A percentile compares a stretch with the other conserved stretches of the same genome.
Evolutionary conservation across 1,140 invertebrate genomes (phyloP).

Genomic region (Chironomus striatipennis): DNA sequence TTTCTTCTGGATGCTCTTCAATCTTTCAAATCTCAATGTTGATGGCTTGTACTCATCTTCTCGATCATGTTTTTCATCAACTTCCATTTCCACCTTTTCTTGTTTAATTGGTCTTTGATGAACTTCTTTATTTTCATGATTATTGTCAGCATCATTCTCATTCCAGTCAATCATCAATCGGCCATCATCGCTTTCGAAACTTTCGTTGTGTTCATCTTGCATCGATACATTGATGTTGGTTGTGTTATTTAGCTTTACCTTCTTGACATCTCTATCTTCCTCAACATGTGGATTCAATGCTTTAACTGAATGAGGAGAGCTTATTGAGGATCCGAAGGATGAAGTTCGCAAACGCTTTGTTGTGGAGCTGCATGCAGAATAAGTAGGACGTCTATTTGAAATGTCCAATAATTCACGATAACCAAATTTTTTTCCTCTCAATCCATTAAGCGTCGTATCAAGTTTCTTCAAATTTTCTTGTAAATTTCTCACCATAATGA

Average conservation of each 20-base stretch:
- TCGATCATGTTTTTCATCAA: not conserved
- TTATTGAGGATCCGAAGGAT: not conserved
- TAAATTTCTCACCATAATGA: not conserved
- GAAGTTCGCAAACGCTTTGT: not conserved
- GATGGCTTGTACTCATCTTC: not conserved
- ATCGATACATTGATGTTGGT: not conserved
- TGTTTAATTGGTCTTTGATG: not conserved
- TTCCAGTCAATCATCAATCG: not conserved
- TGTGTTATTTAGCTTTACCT: not conserved
- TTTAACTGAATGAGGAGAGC: not conserved
- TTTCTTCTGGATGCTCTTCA: not conserved
- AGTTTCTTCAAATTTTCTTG: not conserved
- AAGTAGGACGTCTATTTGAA: not conserved
- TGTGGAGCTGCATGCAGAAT: not conserved
- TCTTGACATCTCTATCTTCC: not conserved
- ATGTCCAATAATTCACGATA: not conserved
- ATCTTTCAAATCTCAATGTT: not conserved
- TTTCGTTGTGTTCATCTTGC: not conserved
- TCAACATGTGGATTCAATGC: not conserved
- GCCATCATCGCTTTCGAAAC: not conserved
- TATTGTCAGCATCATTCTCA: not conserved
- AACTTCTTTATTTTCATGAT: not conserved
- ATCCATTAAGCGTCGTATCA: not conserved
- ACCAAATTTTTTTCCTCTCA: conserved; percentile 2
- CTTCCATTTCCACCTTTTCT: not conserved